Percentiles rank a stretch among this genome's conserved stretches.
These are phyloP conservation scores for Gryllus longicercus DNA, from an alignment of 2,888 invertebrate species.

Conservation along the genomic window DNA sequence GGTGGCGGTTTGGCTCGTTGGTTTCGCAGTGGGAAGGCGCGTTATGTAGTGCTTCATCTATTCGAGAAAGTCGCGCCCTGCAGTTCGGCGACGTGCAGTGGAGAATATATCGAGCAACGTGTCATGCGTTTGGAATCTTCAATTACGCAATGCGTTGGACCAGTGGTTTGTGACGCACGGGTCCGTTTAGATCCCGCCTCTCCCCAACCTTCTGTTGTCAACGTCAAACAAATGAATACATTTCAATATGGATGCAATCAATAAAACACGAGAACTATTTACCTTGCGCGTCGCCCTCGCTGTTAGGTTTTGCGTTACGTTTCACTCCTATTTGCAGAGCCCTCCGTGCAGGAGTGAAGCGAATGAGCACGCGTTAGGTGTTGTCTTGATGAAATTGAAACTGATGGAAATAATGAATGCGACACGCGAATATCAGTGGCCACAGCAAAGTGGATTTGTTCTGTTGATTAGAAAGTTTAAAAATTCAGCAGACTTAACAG, in stretches of 20 bases:
- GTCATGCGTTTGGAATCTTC: neutral
- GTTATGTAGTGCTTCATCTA: too few species aligned
- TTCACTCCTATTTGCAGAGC: neutral
- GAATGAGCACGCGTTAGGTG: neutral
- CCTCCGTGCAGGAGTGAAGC: neutral
- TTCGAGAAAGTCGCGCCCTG: too few species aligned
- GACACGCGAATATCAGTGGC: conserved; percentile 4
- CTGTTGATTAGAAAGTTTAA: conserved; percentile 1
- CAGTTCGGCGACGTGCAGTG: too few species aligned
- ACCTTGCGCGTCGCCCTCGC: neutral
- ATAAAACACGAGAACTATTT: conserved; percentile 17
- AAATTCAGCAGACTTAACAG: neutral
- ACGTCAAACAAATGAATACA: conserved; percentile 1
- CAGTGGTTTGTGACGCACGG: neutral
- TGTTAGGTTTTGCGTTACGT: neutral
- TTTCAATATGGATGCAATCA: conserved; percentile 8
- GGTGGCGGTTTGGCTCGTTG: too few species aligned
- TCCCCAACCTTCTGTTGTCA: neutral
- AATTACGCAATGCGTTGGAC: neutral
- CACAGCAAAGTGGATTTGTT: conserved; percentile 17
- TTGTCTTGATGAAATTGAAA: conserved; percentile 17
- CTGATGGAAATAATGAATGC: conserved; percentile 17
- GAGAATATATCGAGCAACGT: too few species aligned
- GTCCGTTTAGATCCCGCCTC: neutral
- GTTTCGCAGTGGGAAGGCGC: too few species aligned